Evolutionary conservation across 2,888 invertebrate species (phyloP), one percentile per base, ranked within the genome.

Genomic region (Drosophila dives): DNA sequence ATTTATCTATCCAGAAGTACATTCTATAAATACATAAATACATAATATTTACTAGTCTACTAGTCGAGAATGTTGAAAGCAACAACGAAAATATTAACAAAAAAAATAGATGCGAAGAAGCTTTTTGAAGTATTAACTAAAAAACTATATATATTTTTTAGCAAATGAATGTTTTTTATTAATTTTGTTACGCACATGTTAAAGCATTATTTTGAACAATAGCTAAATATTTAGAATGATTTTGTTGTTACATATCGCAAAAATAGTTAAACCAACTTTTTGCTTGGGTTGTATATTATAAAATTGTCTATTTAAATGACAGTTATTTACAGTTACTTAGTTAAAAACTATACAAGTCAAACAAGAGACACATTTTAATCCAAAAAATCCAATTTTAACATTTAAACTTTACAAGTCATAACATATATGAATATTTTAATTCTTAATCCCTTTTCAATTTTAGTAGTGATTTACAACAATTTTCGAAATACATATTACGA

Each of bases 121-220:
- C 70, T 63, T 71, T 66, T 70, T 66, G 54, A 55, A 59, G 54
- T 63, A 72, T 67, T 65, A 62, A 61, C 42, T 36, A 34, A 54
- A 45, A 60, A 53, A 42, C 29, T 29, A 29, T 29, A 34, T 50
- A 63, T n/a, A 40, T 29, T 40, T 64, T 76, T 78, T 76, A 85
- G 64, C 59, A 38, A 64, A 64, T 61, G 60, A 71, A 65, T 79
- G 45, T 72, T 62, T 60, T 62, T 63, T 50, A 67, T 54, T 60
- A 50, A 65, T 60, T 85, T 70, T 75, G 83, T 85, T 86, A 88
- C 89, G 89, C 89, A 85, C 89, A 85, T 83, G 69, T 80, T 77
- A 42, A 71, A 75, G 81, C 77, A 86, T 81, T 86, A 81, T 64
- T 87, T 84, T 83, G 33, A 74, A 62, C 86, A 81, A 82, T 87